Percentiles rank a stretch among this genome's conserved stretches.
Conservation (phyloP, 2,888 invertebrate genomes). For the Perizoma flavofasciatum region DNA sequence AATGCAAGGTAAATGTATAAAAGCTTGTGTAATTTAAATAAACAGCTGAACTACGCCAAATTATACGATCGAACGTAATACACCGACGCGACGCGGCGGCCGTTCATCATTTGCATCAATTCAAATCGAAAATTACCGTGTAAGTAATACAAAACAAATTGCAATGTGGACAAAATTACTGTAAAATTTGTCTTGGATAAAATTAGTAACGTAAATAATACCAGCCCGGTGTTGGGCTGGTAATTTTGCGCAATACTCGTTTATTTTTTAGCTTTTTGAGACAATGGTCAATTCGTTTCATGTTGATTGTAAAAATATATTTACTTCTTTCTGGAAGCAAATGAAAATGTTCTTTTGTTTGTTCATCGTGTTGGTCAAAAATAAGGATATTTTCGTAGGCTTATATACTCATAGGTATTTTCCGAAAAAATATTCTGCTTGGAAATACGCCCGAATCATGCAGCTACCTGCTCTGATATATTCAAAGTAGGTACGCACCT, state of each 20-base stretch:
- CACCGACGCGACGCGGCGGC: too few species aligned
- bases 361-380: not conserved
- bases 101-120: conserved; percentile 41
- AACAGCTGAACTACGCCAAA: too few species aligned
- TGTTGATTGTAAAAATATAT: conserved; percentile 16
- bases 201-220: conserved; percentile 41
- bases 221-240: conserved; percentile 14
- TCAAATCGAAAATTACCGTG: conserved; percentile 51
- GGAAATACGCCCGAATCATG: too few species aligned
- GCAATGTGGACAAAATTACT: conserved; percentile 36
- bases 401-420: too few species aligned
- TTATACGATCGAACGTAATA: too few species aligned
- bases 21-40: too few species aligned
- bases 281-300: conserved; percentile 33
- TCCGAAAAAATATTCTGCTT: too few species aligned
- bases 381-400: too few species aligned
- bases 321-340: conserved; percentile 4
- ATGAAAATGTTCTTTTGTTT: conserved; percentile 6
- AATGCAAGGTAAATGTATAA: too few species aligned
- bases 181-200: conserved; percentile 42
- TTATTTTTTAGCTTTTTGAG: conserved; percentile 30
- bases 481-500: too few species aligned
- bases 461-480: too few species aligned
- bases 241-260: conserved; percentile 34
- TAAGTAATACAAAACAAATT: conserved; percentile 48